Evolutionary conservation across 2,113 vertebrate genomes (phyloP).

Genomic region (Sylvilagus bachmani): DNA sequence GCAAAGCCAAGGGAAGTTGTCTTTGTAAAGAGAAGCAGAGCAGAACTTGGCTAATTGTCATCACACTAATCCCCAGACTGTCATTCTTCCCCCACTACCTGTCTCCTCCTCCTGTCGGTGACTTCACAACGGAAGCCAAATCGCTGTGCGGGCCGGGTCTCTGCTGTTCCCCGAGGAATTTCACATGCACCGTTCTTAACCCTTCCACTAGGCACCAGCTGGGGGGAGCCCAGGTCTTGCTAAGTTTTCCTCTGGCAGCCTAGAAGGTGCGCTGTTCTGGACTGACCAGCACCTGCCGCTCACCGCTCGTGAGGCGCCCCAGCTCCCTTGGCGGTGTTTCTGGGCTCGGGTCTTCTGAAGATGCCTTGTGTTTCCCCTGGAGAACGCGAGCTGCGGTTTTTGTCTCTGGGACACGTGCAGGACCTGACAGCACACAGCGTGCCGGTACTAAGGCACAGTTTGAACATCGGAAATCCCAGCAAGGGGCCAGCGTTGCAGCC

Average conservation of each 20-base stretch:
- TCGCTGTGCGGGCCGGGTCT: neutral
- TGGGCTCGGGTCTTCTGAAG: neutral
- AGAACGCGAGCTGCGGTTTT: neutral
- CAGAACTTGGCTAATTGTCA: constrained; percentile 84
- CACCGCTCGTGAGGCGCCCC: neutral
- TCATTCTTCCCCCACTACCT: constrained; percentile 82
- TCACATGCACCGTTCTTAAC: neutral
- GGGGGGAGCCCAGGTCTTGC: neutral
- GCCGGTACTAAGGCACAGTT: neutral
- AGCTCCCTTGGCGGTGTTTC: constrained; percentile 5
- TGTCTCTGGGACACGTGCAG: neutral
- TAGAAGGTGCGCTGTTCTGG: neutral
- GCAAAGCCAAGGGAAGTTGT: constrained; percentile 78
- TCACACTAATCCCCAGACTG: constrained; percentile 76
- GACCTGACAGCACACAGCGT: neutral
- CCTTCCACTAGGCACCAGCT: neutral
- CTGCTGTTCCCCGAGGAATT: neutral
- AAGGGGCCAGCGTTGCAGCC: no score
- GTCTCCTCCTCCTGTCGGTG: constrained; percentile 70
- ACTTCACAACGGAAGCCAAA: constrained; percentile 10
- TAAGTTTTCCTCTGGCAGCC: neutral
- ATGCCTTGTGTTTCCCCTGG: neutral
- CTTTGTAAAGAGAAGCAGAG: constrained; percentile 81
- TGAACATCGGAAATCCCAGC: neutral
- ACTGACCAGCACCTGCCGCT: neutral